phyloP scores from a whole-genome alignment of 2,888 invertebrate species.

The Athetis lepigone region DNA sequence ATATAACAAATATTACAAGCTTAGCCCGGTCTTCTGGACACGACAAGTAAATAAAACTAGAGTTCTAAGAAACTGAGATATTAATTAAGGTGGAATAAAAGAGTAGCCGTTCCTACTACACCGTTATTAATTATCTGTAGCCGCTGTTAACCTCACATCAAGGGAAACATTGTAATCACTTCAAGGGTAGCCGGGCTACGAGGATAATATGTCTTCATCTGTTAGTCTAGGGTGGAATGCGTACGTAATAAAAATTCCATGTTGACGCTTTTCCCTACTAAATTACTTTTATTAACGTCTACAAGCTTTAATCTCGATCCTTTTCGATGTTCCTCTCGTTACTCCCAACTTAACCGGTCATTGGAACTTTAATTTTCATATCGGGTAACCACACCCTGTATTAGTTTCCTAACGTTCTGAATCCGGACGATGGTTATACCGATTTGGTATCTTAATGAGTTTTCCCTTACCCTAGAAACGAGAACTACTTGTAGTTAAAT shows the following conservation, averaged over 20 bases:
- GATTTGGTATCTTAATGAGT: conserved; percentile 35
- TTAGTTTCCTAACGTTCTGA: conserved; percentile 8
- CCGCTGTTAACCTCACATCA: conserved; percentile 48
- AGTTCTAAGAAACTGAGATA: conserved; percentile 27
- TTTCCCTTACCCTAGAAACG: conserved; percentile 18
- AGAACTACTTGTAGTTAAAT: conserved; percentile 27
- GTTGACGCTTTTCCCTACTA: conserved; percentile 70
- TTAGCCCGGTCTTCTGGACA: conserved; percentile 2
- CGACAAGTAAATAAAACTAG: conserved; percentile 10
- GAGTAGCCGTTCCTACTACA: conserved; percentile 15
- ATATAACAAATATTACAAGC: not conserved
- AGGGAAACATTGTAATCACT: conserved; percentile 53
- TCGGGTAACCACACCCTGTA: conserved; percentile 7
- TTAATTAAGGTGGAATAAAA: conserved; percentile 46
- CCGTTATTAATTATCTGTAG: conserved; percentile 53
- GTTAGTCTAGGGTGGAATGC: conserved; percentile 68
- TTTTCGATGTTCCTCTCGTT: conserved; percentile 58
- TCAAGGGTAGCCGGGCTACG: conserved; percentile 49
- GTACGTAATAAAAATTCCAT: conserved; percentile 79
- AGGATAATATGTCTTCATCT: conserved; percentile 76
- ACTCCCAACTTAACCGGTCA: conserved; percentile 30
- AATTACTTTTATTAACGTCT: conserved; percentile 78
- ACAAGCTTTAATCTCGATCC: conserved; percentile 71
- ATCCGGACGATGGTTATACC: conserved; percentile 15
- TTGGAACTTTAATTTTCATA: conserved; percentile 44